Conservation (phyloP, 2,113 vertebrate species). For the Engraulis encrasicolus region DNA sequence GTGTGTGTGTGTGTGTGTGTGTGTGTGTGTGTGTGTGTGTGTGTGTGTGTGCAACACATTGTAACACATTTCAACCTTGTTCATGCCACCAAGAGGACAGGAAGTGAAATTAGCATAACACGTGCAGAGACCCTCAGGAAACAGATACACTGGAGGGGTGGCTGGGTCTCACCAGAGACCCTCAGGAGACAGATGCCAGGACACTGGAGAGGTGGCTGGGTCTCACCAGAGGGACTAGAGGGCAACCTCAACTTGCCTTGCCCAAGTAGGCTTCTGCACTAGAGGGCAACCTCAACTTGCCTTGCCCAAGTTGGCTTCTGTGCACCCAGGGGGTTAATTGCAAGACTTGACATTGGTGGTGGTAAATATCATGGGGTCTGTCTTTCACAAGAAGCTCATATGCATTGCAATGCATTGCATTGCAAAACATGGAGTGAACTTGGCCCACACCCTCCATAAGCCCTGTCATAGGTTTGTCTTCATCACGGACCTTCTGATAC, state of each 20-base stretch:
- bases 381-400: no score
- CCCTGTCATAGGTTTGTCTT: no score
- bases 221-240: neutral
- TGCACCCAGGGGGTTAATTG: neutral
- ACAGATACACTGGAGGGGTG: conserved; percentile 56
- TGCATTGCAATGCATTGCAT: no score
- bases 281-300: neutral
- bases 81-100: conserved; percentile 53
- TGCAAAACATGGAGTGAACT: no score
- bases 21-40: no score
- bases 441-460: no score
- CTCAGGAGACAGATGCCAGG: conserved; percentile 55
- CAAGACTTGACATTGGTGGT: neutral
- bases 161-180: conserved; percentile 29
- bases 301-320: no score
- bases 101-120: conserved; percentile 63
- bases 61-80: conserved; percentile 50
- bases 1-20: no score
- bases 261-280: neutral
- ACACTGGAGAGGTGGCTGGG: conserved; percentile 48
- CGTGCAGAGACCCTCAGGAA: conserved; percentile 56
- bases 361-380: no score
- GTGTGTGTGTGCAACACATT: no score
- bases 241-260: no score
- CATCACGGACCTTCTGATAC: no score